Evolutionary conservation across 2,113 vertebrate species (phyloP).

Genomic region (chimpanzee (Pan troglodytes)): NHGRI_mPanTro3-v2.1_pri NC_072401.2:53528001-53528500

Average conservation of each 20-base stretch:
- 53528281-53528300: accelerated
- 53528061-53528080: conserved; percentile 23
- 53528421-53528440: too few relatives aligned
- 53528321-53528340: neutral
- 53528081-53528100: neutral
- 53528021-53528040: neutral
- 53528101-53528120: neutral
- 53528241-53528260: neutral
- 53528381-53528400: neutral
- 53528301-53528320: neutral
- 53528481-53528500: too few relatives aligned
- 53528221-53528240: neutral
- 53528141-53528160: neutral
- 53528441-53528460: too few relatives aligned
- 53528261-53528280: neutral
- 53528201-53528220: neutral
- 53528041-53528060: neutral
- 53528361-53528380: neutral
- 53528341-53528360: too few relatives aligned
- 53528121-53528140: neutral
- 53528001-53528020: conserved; percentile 32
- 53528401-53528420: neutral
- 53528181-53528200: neutral
- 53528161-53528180: neutral
- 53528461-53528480: too few relatives aligned